phyloP scores from a whole-genome alignment of 2,797 vertebrate genomes.

The Pygocentrus nattereri region DNA sequence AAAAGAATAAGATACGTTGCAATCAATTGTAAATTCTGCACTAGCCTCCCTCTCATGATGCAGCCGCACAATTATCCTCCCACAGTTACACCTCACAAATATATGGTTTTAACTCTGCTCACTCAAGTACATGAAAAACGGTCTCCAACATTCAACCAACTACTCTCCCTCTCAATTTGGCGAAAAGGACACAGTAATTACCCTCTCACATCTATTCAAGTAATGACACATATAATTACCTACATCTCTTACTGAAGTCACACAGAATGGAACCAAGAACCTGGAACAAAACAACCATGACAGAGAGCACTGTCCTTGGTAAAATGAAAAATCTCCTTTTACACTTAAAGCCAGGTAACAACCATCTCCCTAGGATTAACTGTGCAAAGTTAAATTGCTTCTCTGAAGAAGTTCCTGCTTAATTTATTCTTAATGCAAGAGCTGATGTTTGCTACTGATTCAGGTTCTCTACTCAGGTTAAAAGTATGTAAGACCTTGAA shows the following conservation, averaged over 20 bases:
- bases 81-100: constrained; percentile 37
- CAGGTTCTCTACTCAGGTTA: constrained; percentile 8
- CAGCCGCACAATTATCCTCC: constrained; percentile 31
- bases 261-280: constrained; percentile 40
- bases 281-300: constrained; percentile 34
- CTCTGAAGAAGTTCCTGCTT: constrained; percentile 22
- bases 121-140: constrained; percentile 21
- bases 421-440: constrained; percentile 27
- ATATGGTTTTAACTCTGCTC: constrained; percentile 38
- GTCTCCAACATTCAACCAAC: constrained; percentile 24
- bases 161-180: constrained; percentile 48
- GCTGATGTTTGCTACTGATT: constrained; percentile 33
- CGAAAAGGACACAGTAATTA: constrained; percentile 59
- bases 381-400: constrained; percentile 17
- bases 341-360: constrained; percentile 19
- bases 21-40: constrained; percentile 42
- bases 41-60: constrained; percentile 38
- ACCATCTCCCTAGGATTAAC: not conserved
- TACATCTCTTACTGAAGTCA: constrained; percentile 42
- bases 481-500: not conserved
- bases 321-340: constrained; percentile 40
- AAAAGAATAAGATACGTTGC: constrained; percentile 16
- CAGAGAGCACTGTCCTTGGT: not conserved
- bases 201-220: constrained; percentile 44
- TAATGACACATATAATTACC: constrained; percentile 52